These are phyloP conservation scores for Mylabris phalerata DNA, from an alignment of 1,140 invertebrate genomes.

Conservation along the genomic window DNA sequence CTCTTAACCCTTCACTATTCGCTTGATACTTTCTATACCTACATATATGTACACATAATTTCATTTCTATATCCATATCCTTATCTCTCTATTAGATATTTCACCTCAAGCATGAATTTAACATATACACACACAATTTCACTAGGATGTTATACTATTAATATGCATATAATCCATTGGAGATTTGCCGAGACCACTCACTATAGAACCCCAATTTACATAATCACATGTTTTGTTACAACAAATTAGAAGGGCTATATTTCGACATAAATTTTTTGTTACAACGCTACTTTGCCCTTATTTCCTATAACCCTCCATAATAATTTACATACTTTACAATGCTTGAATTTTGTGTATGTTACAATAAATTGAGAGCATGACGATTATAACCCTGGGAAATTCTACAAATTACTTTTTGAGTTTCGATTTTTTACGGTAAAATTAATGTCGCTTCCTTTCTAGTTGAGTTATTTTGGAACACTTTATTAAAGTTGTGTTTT, in stretches of 20 bases:
- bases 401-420: too few relatives aligned
- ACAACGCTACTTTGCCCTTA: neutral
- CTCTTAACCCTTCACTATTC: too few relatives aligned
- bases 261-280: neutral
- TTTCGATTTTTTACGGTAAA: too few relatives aligned
- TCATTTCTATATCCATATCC: too few relatives aligned
- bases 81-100: neutral
- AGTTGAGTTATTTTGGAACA: constrained; percentile 16
- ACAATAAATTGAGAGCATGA: neutral
- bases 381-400: neutral
- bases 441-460: neutral
- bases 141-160: constrained; percentile 8
- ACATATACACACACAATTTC: neutral
- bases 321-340: too few relatives aligned
- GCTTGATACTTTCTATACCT: too few relatives aligned
- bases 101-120: constrained; percentile 13
- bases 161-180: constrained; percentile 18
- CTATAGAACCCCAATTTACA: constrained; percentile 13
- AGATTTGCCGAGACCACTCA: constrained; percentile 13
- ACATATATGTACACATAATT: too few relatives aligned
- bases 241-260: constrained; percentile 10
- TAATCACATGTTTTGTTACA: constrained; percentile 17
- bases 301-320: too few relatives aligned
- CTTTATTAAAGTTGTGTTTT: constrained; percentile 16
- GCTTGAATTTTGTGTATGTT: neutral